Base-by-base conservation (phyloP, 2,113 vertebrate species). In the Pelodiscus sinensis region DNA sequence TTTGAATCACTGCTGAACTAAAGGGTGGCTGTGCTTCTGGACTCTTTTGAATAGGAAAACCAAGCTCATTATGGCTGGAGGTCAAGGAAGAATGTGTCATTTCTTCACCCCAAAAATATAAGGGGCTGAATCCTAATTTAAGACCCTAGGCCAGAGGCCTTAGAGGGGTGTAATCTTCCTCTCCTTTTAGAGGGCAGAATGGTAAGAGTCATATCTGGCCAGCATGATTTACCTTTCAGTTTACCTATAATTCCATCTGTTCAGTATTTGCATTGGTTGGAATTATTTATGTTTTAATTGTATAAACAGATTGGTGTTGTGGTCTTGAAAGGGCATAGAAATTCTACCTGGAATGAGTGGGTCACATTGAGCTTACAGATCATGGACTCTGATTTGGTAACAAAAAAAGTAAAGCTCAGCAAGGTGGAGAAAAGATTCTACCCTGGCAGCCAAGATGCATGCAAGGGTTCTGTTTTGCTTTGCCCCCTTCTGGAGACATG, bases 101-200 rank as follows among this genome's bases (percentile, higher is more conserved):
- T 94, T 84, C 38, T 65, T 44, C 44, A 44, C 57, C 10, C 24
- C 0, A 0, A 51, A 4, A 44, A 9, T 82, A 8, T 0, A 1
- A 0, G 0, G 0, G 14, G 22, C 22, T 14, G 27, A 89, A 13
- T 22, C 4, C 22, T 57, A 19, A n/a, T 1, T 2, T 77, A 79
- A 90, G 52, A 3, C 38, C 3, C 3, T 54, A 44, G 57, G 27
- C 83, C 14, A 1, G 85, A 24, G 81, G 85, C 51, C 88, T 77
- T 25, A 51, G 22, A 5, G 9, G 51, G 8, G 68, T 19, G 0
- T 38, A 44, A 38, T 38, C 24, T 22, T 24, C 21, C 22, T 24
- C 31, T 68, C 62, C 31, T 16, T 65, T 14, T 68, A 68, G 31
- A 68, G 15, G 16, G 29, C 29, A 65, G 15, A n/a, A n/a, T n/a